These are phyloP conservation scores for Drosophila atripex DNA, from an alignment of 2,888 invertebrate genomes.

Conservation along the genomic window DNA sequence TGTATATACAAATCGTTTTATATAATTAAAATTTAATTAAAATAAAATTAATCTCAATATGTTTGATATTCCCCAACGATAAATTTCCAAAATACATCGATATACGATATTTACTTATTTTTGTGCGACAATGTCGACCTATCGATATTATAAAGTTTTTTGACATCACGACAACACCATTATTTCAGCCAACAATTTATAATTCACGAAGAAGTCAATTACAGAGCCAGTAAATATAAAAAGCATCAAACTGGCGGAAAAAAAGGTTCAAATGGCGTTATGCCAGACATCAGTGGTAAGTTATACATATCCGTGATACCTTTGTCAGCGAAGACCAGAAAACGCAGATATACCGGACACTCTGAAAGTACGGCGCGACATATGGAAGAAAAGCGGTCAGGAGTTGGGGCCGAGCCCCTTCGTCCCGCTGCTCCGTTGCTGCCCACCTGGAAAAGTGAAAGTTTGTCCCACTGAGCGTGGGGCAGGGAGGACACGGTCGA, in stretches of 20 bases:
- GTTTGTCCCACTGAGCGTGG: slow-evolving; percentile 35
- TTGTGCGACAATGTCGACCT: no score
- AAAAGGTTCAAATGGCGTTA: slow-evolving; percentile 86
- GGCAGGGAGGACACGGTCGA: slow-evolving; percentile 6
- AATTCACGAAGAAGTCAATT: slow-evolving; percentile 23
- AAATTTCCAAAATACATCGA: no score
- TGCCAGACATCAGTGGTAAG: slow-evolving; percentile 89
- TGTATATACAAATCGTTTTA: neutral
- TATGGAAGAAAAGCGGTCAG: slow-evolving; percentile 41
- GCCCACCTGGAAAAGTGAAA: slow-evolving; percentile 60
- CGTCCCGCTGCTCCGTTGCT: neutral
- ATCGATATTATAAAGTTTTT: neutral
- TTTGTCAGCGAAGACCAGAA: neutral
- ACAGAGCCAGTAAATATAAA: slow-evolving; percentile 39
- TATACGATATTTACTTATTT: no score
- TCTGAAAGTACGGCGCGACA: slow-evolving; percentile 24
- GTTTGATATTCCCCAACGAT: no score
- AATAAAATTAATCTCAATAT: no score
- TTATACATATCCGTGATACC: slow-evolving; percentile 47
- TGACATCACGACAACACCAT: slow-evolving; percentile 12
- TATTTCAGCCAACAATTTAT: slow-evolving; percentile 15
- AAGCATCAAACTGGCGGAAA: slow-evolving; percentile 82
- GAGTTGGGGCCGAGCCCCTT: slow-evolving; percentile 5
- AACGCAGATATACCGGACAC: slow-evolving; percentile 10
- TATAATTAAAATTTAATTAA: no score